Evolutionary conservation across 2,113 vertebrate species (phyloP).

Genomic region (Cathartes aura): DNA sequence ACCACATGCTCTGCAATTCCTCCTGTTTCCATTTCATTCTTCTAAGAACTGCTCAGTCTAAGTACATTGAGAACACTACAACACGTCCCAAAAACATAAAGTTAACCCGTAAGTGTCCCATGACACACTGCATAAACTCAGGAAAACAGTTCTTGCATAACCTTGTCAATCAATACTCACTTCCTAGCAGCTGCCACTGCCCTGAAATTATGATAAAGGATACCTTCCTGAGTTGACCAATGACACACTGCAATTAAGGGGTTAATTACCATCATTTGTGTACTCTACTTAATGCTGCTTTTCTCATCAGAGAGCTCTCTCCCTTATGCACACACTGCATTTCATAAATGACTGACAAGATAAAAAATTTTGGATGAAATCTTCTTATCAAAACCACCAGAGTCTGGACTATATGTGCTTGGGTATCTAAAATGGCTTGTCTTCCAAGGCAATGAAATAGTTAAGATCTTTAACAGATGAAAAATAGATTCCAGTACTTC

Average conservation of each 20-base stretch:
- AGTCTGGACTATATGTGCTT: neutral
- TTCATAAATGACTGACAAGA: neutral
- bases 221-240: neutral
- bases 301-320: neutral
- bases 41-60: constrained; percentile 45
- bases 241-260: neutral
- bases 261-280: neutral
- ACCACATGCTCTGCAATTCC: constrained; percentile 16
- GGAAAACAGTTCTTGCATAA: neutral
- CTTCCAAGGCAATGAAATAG: neutral
- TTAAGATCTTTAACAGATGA: constrained; percentile 19
- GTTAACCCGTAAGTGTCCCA: constrained; percentile 43
- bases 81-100: constrained; percentile 23
- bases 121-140: neutral
- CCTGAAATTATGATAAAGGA: neutral
- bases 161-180: neutral
- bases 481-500: constrained; percentile 15
- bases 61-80: constrained; percentile 56
- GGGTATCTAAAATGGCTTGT: neutral
- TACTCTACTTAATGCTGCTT: neutral
- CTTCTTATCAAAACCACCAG: neutral
- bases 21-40: constrained; percentile 59
- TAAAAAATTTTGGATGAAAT: neutral
- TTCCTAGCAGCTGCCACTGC: neutral
- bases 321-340: neutral